phyloP scores from a whole-genome alignment of 1,140 invertebrate species.

The Galleria mellonella region DNA sequence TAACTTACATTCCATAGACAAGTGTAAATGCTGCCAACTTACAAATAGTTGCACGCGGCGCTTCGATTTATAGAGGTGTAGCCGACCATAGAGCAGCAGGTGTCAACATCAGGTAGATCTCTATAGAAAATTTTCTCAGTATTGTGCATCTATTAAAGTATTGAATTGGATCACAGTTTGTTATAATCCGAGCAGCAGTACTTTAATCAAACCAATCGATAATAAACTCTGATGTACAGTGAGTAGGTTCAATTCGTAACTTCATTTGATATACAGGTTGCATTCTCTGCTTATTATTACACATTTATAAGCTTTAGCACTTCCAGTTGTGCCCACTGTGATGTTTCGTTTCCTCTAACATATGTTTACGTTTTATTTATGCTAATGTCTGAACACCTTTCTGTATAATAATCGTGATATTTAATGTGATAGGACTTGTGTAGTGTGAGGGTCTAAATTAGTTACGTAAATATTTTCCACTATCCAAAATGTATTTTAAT shows the following conservation, averaged over 20 bases:
- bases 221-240: no score
- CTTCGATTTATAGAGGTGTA: constrained; percentile 21
- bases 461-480: constrained; percentile 35
- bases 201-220: no score
- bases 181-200: no score
- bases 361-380: neutral
- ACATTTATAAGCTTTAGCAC: no score
- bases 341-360: no score
- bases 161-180: constrained; percentile 39
- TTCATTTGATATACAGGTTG: no score
- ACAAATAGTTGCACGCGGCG: constrained; percentile 47
- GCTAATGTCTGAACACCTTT: neutral
- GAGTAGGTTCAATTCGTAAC: no score
- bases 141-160: constrained; percentile 28
- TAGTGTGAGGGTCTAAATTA: constrained; percentile 32
- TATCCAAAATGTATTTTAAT: constrained; percentile 37
- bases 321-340: no score
- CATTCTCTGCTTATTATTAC: no score
- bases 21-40: constrained; percentile 8
- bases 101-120: constrained; percentile 52
- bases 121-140: constrained; percentile 37
- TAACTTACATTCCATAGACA: constrained; percentile 10
- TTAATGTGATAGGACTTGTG: constrained; percentile 7
- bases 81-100: constrained; percentile 40
- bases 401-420: no score